Percentiles rank a stretch among this genome's conserved stretches.
Conservation (phyloP, 2,797 vertebrate genomes). For the Micropoecilia bifurca region DNA sequence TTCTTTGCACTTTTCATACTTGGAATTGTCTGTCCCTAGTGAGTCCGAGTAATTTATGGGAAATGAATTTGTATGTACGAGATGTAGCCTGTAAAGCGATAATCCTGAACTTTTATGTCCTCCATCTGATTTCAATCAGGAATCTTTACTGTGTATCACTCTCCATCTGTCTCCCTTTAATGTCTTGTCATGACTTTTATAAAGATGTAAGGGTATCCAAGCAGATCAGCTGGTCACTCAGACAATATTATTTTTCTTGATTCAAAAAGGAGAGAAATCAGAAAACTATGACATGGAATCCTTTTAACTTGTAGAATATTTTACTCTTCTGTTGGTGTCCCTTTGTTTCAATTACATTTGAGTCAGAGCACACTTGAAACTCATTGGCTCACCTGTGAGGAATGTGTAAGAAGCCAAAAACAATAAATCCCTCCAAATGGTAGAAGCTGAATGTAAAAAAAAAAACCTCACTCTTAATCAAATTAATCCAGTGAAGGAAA, state of each 20-base stretch:
- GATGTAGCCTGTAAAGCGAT: neutral
- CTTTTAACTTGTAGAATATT: neutral
- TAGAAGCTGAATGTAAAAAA: too few species aligned
- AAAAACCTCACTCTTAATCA: neutral
- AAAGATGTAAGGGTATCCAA: neutral
- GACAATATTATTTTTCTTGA: neutral
- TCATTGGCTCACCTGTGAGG: neutral
- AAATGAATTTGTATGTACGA: neutral
- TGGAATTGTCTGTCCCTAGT: neutral
- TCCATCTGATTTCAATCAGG: neutral
- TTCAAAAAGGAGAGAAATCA: neutral
- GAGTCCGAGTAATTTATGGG: conserved; percentile 1
- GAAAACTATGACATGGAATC: neutral
- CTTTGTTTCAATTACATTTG: neutral
- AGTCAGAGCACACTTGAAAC: neutral
- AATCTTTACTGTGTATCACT: neutral
- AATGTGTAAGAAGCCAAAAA: neutral
- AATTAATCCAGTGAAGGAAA: neutral
- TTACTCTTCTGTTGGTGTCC: neutral
- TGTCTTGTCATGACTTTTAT: neutral
- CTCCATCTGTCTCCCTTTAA: neutral
- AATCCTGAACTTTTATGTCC: neutral
- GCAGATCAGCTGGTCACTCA: neutral
- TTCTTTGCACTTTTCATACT: neutral
- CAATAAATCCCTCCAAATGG: neutral